Evolutionary conservation across 2,113 vertebrate genomes (phyloP), one percentile per base, ranked within the genome.

Genomic region (Panthera tigris): DNA sequence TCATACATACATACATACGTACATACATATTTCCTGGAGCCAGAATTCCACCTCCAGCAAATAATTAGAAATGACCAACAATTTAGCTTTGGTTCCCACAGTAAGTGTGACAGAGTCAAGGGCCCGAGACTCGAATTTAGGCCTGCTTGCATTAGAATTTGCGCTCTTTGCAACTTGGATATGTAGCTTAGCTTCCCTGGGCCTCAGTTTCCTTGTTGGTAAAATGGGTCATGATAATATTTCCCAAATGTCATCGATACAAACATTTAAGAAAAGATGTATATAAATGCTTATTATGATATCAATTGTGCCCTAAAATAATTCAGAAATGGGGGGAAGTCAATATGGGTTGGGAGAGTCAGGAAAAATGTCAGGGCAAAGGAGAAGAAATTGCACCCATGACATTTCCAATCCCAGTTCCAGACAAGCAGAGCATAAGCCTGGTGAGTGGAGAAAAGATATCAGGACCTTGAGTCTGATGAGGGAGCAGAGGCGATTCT

Each of bases 41-140:
- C 65, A 41, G 33, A 89, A 29, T 88, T 25, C 9, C 29, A n/a
- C 71, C 33, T 89, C 21, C 29, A 55, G 85, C 61, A 97, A 91
- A 55, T 48, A 52, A 73, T 52, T 88, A 95, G 36, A 97, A 94
- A 78, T 91, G 36, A 45, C 33, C 45, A 79, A 73, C 39, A 91
- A 82, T 31, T 86, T 95, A 63, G 41, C 45, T 45, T 93, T 57
- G 68, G 25, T 82, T 93, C 63, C 65, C 63, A 87, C 36, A 41
- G 82, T 69, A 18, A 94, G n/a, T 31, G 61, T 45, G 74, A 80
- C 13, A 48, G 31, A 18, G 23, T 48, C 55, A 71, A 94, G n/a
- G 61, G 13, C 65, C 39, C 2, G 41, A 48, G 6, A 21, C 78
- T 69, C 82, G 11, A 79, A 45, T 79, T 66, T 81, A 55, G 27